phyloP scores from a whole-genome alignment of 1,140 invertebrate species.

The Bombus sibiricus region DNA sequence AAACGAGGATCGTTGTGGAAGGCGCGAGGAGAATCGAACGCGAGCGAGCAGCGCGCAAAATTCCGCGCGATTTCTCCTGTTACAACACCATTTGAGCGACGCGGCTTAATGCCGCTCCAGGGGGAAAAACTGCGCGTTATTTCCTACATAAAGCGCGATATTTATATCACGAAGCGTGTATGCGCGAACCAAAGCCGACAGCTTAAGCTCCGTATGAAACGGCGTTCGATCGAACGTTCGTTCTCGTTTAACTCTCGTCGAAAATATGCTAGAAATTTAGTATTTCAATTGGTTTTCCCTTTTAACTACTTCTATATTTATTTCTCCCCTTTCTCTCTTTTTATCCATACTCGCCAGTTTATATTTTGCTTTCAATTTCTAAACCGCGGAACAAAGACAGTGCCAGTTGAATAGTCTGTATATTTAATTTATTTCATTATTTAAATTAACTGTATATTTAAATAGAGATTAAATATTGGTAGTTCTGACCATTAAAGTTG shows the following conservation, averaged over 20 bases:
- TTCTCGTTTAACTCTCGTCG: not conserved
- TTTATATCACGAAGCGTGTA: conserved; percentile 33
- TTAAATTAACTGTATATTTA: too few species aligned
- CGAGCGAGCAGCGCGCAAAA: not conserved
- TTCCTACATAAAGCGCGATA: conserved; percentile 37
- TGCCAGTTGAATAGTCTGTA: too few species aligned
- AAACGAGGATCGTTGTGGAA: not conserved
- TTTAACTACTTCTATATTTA: not conserved
- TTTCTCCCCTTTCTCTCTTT: not conserved
- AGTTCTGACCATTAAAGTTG: too few species aligned
- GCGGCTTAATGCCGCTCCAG: not conserved
- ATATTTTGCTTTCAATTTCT: too few species aligned
- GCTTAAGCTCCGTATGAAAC: conserved; percentile 32
- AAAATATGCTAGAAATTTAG: not conserved
- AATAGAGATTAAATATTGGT: too few species aligned
- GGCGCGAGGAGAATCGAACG: not conserved
- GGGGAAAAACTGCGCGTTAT: conserved; percentile 25
- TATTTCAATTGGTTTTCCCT: not conserved
- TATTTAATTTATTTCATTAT: too few species aligned
- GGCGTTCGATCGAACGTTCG: conserved; percentile 20
- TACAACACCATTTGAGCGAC: conserved; percentile 4
- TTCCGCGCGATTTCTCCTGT: conserved; percentile 15
- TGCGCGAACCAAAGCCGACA: conserved; percentile 21
- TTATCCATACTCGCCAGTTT: too few species aligned
- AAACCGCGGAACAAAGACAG: too few species aligned